These are phyloP conservation scores for Heliconius nattereri DNA, from an alignment of 1,140 invertebrate genomes.

Conservation along the genomic window DNA sequence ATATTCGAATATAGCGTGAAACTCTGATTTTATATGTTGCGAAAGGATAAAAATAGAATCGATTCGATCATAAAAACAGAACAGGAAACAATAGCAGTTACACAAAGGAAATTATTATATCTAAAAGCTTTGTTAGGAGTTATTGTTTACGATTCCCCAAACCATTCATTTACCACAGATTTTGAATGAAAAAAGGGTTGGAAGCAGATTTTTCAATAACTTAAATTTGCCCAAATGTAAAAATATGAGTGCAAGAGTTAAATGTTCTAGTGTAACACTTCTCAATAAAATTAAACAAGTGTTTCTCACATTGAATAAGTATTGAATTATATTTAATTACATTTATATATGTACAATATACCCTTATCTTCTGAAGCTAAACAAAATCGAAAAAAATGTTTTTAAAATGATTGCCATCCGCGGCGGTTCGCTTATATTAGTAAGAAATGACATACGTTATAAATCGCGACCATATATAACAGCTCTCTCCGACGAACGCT, in stretches of 20 bases:
- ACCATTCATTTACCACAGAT: not conserved
- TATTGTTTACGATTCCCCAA: not conserved
- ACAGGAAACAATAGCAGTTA: constrained; percentile 16
- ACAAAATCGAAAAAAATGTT: no score
- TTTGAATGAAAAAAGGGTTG: not conserved
- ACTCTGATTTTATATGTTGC: not conserved
- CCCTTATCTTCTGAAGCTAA: no score
- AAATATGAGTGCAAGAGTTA: not conserved
- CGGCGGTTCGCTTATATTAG: no score
- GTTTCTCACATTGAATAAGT: no score
- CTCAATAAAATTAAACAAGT: not conserved
- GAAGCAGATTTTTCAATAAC: not conserved
- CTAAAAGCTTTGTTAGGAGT: constrained; percentile 13
- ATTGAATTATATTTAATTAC: no score
- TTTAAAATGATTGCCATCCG: no score
- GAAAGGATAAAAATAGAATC: not conserved
- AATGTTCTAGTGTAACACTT: not conserved
- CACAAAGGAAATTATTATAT: constrained; percentile 27
- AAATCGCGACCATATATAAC: no score
- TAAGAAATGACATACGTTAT: no score
- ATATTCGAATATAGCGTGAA: not conserved
- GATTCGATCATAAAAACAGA: not conserved
- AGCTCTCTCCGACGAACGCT: no score
- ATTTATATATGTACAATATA: no score
- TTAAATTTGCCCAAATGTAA: not conserved